A percentile compares a stretch with the other conserved stretches of the same genome.
These are phyloP conservation scores for Leptobrachium leishanense DNA, from an alignment of 2,113 vertebrate species.

Conservation along the genomic window DNA sequence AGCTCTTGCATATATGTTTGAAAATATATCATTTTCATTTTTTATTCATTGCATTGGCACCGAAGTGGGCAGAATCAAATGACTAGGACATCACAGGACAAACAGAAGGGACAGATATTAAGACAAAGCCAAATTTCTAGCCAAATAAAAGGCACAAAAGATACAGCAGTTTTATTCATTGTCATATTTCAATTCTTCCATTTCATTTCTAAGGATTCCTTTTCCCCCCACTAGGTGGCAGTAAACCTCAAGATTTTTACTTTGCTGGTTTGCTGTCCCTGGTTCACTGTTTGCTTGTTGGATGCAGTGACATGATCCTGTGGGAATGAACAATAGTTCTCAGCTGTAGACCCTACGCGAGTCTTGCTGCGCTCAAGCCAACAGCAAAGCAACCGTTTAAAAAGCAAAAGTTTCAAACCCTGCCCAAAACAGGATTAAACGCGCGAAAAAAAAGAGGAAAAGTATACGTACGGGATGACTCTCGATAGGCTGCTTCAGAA, in stretches of 20 bases:
- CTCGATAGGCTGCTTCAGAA: constrained; percentile 90
- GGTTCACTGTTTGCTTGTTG: constrained; percentile 27
- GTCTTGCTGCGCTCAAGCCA: constrained; percentile 8
- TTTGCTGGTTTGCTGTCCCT: constrained; percentile 14
- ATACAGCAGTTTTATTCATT: neutral
- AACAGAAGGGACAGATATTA: too few species aligned
- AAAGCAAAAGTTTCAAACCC: neutral
- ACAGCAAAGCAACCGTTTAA: constrained; percentile 10
- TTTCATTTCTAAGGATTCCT: neutral
- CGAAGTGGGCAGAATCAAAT: too few species aligned
- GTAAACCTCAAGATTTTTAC: constrained; percentile 39
- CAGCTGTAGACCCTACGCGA: constrained; percentile 17
- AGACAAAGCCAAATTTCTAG: too few species aligned
- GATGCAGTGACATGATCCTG: constrained; percentile 36
- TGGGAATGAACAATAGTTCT: constrained; percentile 44
- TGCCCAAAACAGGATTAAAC: too few species aligned
- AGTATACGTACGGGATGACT: constrained; percentile 76
- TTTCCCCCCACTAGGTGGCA: constrained; percentile 32
- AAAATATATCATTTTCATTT: too few species aligned
- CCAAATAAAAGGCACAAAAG: neutral
- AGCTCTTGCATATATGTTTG: too few species aligned
- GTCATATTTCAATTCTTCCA: neutral
- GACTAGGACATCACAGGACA: too few species aligned
- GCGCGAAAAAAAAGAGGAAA: constrained; percentile 37
- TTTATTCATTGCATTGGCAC: too few species aligned